These are phyloP conservation scores for Salvelinus fontinalis DNA, from an alignment of 2,113 vertebrate species.

Conservation along the genomic window DNA sequence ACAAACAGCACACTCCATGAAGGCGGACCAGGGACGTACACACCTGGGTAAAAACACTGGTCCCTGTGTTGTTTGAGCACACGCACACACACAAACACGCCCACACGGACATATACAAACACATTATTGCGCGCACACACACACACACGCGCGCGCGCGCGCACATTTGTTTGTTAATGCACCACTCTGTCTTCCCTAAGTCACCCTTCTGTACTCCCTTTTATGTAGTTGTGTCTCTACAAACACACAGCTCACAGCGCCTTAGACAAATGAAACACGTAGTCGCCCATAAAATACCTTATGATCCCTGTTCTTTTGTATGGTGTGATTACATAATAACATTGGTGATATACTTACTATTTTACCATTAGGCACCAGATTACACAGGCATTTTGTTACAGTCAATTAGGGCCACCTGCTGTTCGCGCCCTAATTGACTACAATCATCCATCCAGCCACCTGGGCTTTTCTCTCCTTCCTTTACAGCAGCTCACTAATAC, in stretches of 20 bases:
- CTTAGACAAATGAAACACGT: too few species aligned
- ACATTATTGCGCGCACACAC: neutral
- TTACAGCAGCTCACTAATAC: too few species aligned
- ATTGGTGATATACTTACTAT: too few species aligned
- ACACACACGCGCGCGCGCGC: neutral
- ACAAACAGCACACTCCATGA: too few species aligned
- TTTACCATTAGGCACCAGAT: constrained; percentile 20
- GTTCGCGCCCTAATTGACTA: constrained; percentile 57
- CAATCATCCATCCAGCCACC: neutral
- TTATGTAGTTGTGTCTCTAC: constrained; percentile 26
- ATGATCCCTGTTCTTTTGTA: too few species aligned
- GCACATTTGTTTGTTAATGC: neutral
- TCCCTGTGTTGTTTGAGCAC: neutral
- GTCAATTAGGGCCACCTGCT: constrained; percentile 69
- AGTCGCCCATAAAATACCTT: too few species aligned
- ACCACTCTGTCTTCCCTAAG: neutral
- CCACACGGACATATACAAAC: neutral
- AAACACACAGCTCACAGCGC: neutral
- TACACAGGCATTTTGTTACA: constrained; percentile 63
- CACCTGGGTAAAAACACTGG: too few species aligned
- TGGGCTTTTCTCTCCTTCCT: neutral
- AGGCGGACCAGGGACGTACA: too few species aligned
- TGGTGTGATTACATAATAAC: too few species aligned
- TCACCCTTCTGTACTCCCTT: neutral
- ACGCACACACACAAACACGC: neutral